A percentile compares a stretch with the other conserved stretches of the same genome.
These are phyloP conservation scores for Apodemia hepburni DNA, from an alignment of 2,888 invertebrate genomes.

Conservation along the genomic window DNA sequence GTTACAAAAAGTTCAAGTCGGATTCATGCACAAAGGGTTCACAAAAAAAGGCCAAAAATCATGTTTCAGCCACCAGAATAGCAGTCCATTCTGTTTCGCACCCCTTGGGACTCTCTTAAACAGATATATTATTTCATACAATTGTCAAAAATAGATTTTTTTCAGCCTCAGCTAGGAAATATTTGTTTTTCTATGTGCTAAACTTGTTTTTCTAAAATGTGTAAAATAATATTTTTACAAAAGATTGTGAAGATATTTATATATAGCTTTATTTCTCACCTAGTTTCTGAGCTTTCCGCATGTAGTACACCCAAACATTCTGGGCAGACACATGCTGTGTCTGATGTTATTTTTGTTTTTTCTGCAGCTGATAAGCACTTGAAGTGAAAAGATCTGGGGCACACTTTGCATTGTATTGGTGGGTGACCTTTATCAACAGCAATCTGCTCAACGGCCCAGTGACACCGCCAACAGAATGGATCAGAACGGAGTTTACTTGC, in stretches of 20 bases:
- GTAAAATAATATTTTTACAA: too few species aligned
- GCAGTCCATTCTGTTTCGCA: too few species aligned
- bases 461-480: constrained; percentile 95
- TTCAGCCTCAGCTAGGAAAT: too few species aligned
- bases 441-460: constrained; percentile 82
- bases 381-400: constrained; percentile 91
- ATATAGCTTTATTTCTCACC: constrained; percentile 56
- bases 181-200: too few species aligned
- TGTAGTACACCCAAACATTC: constrained; percentile 89
- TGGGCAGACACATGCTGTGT: constrained; percentile 88
- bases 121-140: too few species aligned
- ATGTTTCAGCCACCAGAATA: too few species aligned
- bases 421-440: constrained; percentile 54
- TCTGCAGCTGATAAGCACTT: constrained; percentile 83
- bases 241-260: not conserved
- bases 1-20: too few species aligned
- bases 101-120: too few species aligned
- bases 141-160: too few species aligned
- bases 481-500: constrained; percentile 78
- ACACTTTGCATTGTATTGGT: constrained; percentile 86
- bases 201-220: too few species aligned
- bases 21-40: not conserved
- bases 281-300: constrained; percentile 86
- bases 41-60: too few species aligned
- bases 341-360: constrained; percentile 58